Base-by-base conservation (phyloP, 30 jellyfish, hydroid and myxozoan genomes). In the Aurelia coerulea region DNA sequence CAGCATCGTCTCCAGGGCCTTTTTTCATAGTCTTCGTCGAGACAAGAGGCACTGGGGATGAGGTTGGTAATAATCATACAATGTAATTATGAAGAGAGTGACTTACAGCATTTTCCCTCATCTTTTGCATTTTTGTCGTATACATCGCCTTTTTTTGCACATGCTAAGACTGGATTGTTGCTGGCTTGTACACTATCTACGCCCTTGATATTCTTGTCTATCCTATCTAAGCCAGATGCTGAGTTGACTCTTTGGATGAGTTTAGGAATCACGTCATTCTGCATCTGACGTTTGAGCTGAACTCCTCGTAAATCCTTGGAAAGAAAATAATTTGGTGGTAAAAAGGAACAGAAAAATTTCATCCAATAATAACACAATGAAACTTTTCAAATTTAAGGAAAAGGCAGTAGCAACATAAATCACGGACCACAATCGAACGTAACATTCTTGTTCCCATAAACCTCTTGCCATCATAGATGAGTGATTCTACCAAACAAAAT, bases 231-330 rank as follows among this genome's bases (percentile, higher is more conserved):
- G 9, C 60, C 34, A n/a, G 79, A 68, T 13, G 52, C 41, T n/a
- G 75, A 59, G 19, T 78, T 82, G 73, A 83, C 54, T 11, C 63
- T 68, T 58, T 60, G 62, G 23, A 92, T 15, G 14, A 87, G 88
- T 17, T 62, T 72, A 15, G 98, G 97, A 19, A 83, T 74, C 2
- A 86, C 83, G 3, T 42, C 85, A 19, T 73, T 68, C 15, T 46
- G 50, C 92, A 92, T 67, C 18, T 75, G 62, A 7, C 53, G 67
- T 74, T 69, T 88, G 71, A 92, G 56, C 33, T 39, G 56, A 35
- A 59, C 74, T 10, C 81, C 86, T 18, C 59, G 76, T 18, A 64
- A 73, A 16, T 70, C 92, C 79, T 60, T 60, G 11, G 70, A n/a
- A 60, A 60, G 70, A 60, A 60, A 15, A n/a, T 60, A 6, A 4